Evolutionary conservation across 2,113 vertebrate species (phyloP), one percentile per base, ranked within the genome.

Genomic region (Nibea albiflora): DNA sequence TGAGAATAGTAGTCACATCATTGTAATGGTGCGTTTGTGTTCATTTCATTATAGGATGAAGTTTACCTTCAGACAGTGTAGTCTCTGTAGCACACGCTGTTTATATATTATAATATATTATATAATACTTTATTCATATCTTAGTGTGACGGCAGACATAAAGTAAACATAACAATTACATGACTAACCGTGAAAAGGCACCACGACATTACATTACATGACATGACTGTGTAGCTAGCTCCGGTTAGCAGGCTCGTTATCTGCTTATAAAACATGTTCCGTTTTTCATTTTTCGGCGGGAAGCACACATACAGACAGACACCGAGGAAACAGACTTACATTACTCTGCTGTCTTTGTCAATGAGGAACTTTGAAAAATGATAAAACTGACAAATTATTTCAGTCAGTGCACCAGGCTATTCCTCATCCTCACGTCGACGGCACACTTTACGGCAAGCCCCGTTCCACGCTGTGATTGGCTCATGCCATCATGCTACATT

Each of bases 401-500:
- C 15, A 14, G 26, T 4, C 0, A 11, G 10, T 1, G 0, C 17
- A 1, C 4, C 4, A 42, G 0, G 0, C 14, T 22, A 12, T 11
- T 24, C 4, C 22, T 49, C 67, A 16, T 15, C 7, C 11, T 9
- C 1, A 81, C 71, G 16, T 11, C 44, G 63, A 10, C 56, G 81
- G 7, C 26, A 54, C 87, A 49, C 78, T 85, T 88, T 89, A 88
- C 92, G 90, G 78, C 74, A 87, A 3, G 11, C 11, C 0, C 0
- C 0, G n/a, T n/a, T 22, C 16, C 50, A 5, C 17, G n/a, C 14
- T 80, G n/a, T 85, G 85, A 88, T 92, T 91, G 90, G 88, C 49
- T 76, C 3, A 7, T 53, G 61, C 11, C 0, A 11, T 47, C n/a
- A 66, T 49, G 89, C 22, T 49, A 12, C 78, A 11, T 90, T 90